These are phyloP conservation scores for Meloidogyne exigua DNA, from an alignment of 1,140 invertebrate genomes.

Conservation along the genomic window DNA sequence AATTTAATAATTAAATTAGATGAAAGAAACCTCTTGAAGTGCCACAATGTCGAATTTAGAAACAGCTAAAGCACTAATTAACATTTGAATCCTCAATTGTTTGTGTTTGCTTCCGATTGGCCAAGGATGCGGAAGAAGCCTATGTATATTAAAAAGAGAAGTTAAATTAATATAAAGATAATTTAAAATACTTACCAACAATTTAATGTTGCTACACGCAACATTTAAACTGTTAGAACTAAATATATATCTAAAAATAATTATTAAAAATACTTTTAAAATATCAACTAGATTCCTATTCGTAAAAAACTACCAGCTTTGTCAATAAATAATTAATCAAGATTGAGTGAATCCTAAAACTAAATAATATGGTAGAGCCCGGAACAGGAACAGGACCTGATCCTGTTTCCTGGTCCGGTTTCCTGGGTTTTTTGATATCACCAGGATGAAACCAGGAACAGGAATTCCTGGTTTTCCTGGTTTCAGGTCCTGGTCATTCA, in stretches of 20 bases:
- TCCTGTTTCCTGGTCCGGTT: too few species aligned
- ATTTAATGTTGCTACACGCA: conserved; percentile 67
- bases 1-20: not conserved
- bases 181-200: conserved; percentile 68
- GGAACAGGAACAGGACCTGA: too few species aligned
- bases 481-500: too few species aligned
- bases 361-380: too few species aligned
- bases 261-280: not conserved
- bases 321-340: too few species aligned
- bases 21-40: conserved; percentile 77
- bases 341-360: too few species aligned
- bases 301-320: too few species aligned
- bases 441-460: too few species aligned
- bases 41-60: conserved; percentile 79
- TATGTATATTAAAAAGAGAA: conserved; percentile 74
- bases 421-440: too few species aligned
- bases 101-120: conserved; percentile 71
- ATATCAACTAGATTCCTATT: not conserved
- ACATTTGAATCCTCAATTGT: conserved; percentile 75
- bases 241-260: not conserved
- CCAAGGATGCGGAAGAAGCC: conserved; percentile 69
- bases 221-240: not conserved
- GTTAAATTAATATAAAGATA: conserved; percentile 6
- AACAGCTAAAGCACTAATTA: conserved; percentile 73
- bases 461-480: too few species aligned